phyloP scores from a whole-genome alignment of 2,113 vertebrate genomes.

The Nycticryphes semicollaris region DNA sequence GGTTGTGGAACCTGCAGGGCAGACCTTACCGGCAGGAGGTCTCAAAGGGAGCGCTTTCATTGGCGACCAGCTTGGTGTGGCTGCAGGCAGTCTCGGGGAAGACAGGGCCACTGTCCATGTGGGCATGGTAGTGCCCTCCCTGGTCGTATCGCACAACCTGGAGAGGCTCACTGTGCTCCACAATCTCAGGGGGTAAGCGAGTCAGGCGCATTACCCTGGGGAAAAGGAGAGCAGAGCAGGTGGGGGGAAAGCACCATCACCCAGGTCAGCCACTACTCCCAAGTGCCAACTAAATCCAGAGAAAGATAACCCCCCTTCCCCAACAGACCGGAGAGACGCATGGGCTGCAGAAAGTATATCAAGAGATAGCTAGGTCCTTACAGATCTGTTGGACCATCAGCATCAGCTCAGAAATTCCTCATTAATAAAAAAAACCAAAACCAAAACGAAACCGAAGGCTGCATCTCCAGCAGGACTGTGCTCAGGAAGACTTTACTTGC shows the following conservation, averaged over 20 bases:
- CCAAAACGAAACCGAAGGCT: neutral
- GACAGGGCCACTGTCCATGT: conserved; percentile 90
- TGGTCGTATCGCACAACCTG: conserved; percentile 91
- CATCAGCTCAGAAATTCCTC: neutral
- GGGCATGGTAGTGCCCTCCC: conserved; percentile 91
- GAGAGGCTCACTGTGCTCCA: conserved; percentile 93
- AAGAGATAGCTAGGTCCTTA: neutral
- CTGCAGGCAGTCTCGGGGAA: conserved; percentile 87
- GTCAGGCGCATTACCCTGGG: conserved; percentile 89
- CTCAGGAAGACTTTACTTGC: conserved; percentile 16
- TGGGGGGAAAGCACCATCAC: neutral
- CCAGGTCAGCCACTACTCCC: neutral
- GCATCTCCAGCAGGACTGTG: conserved; percentile 21
- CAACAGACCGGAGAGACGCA: neutral
- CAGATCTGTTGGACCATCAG: neutral
- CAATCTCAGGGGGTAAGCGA: conserved; percentile 84
- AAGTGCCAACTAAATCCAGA: neutral
- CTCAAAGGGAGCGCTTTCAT: conserved; percentile 84
- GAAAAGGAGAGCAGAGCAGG: neutral
- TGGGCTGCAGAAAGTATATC: conserved; percentile 5
- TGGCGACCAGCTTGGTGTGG: conserved; percentile 90
- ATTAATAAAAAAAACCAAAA: neutral
- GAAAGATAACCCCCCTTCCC: conserved; percentile 50
- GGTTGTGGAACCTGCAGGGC: neutral
- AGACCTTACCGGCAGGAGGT: conserved; percentile 89